Evolutionary conservation across 2,797 vertebrate species (phyloP).

Genomic region (Pipistrellus pipistrellus): DNA sequence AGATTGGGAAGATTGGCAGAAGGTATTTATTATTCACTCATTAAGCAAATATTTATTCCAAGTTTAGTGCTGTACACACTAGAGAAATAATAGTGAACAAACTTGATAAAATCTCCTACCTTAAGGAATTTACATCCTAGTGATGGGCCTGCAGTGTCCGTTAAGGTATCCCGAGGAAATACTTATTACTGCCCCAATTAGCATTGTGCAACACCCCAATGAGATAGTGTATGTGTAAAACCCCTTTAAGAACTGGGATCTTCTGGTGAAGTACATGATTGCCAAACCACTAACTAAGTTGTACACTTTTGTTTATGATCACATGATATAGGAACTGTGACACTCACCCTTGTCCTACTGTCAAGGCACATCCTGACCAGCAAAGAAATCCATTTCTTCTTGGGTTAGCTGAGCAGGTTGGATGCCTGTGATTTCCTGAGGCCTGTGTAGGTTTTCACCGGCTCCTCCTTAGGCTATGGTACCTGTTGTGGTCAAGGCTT

Average conservation of each 20-base stretch:
- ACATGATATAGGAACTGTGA: neutral
- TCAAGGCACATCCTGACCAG: neutral
- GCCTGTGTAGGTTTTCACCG: neutral
- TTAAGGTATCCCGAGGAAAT: neutral
- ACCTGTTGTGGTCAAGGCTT: neutral
- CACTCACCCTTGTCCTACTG: neutral
- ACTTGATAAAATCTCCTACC: neutral
- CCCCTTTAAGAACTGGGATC: neutral
- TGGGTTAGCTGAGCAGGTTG: neutral
- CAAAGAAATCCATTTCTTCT: neutral
- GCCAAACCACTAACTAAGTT: neutral
- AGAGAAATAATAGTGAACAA: neutral
- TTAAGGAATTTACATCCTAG: neutral
- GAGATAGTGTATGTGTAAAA: neutral
- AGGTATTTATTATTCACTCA: neutral
- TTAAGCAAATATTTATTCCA: neutral
- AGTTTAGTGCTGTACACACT: neutral
- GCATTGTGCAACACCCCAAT: neutral
- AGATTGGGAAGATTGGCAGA: neutral
- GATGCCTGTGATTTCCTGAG: neutral
- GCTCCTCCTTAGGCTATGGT: neutral
- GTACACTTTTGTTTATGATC: neutral
- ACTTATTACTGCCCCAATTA: neutral
- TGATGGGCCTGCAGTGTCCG: neutral
- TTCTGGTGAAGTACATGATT: neutral